A percentile compares a stretch with the other conserved stretches of the same genome.
Evolutionary conservation across 2,113 vertebrate species (phyloP).

Genomic region (Alethe diademata): DNA sequence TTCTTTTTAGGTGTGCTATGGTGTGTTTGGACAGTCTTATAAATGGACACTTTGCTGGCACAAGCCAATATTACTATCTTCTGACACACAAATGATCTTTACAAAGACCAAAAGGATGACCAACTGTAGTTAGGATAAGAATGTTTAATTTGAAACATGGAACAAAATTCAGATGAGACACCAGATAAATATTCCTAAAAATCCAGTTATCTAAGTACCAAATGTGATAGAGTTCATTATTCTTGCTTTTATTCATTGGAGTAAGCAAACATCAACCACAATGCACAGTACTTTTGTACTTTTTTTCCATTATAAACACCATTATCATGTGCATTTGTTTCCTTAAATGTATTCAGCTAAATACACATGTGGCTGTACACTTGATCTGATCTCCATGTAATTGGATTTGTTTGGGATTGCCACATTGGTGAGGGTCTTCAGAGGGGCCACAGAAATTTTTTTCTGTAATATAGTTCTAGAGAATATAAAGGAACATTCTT

Average conservation of each 20-base stretch:
- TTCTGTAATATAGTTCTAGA: not conserved
- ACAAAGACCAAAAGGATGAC: not conserved
- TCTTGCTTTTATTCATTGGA: not conserved
- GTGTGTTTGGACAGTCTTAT: not conserved
- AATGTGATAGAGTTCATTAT: not conserved
- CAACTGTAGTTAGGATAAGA: not conserved
- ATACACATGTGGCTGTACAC: not conserved
- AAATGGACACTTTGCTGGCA: not conserved
- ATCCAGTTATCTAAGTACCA: not conserved
- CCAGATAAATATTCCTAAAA: not conserved
- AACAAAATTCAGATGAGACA: not conserved
- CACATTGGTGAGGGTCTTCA: not conserved
- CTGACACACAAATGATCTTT: not conserved
- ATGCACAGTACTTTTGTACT: not conserved
- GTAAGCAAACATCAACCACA: not conserved
- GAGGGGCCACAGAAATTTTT: not conserved
- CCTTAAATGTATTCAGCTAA: not conserved
- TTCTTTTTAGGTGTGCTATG: not conserved
- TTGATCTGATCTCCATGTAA: not conserved
- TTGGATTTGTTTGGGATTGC: rapidly evolving
- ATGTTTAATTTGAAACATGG: not conserved
- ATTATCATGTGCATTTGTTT: not conserved
- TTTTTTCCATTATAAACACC: not conserved
- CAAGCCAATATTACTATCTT: not conserved
- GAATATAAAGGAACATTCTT: not conserved